Evolutionary conservation across 1,140 invertebrate species (phyloP).

Genomic region (Drosophila orosa): DNA sequence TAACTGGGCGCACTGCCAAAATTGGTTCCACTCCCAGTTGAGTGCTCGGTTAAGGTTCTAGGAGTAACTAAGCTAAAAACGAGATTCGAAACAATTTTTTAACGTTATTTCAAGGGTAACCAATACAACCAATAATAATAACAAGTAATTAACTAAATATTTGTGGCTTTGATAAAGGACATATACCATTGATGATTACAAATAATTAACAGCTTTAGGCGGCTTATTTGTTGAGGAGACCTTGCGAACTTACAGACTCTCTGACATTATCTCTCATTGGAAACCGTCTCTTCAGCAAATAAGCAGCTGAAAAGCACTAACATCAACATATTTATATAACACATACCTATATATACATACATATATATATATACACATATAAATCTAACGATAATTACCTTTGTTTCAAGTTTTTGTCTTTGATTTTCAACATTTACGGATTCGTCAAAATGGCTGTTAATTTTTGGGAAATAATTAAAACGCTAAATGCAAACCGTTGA

Average conservation of each 20-base stretch:
- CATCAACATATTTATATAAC: slow-evolving; percentile 49
- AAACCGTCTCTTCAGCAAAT: slow-evolving; percentile 10
- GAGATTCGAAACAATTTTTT: slow-evolving; percentile 48
- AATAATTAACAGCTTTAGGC: slow-evolving; percentile 10
- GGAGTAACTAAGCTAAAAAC: slow-evolving; percentile 28
- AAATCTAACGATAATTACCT: slow-evolving; percentile 63
- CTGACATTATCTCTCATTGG: not conserved
- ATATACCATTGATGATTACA: slow-evolving; percentile 33
- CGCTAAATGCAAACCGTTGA: slow-evolving; percentile 60
- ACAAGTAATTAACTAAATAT: slow-evolving; percentile 41
- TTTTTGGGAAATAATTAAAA: slow-evolving; percentile 74
- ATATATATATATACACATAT: slow-evolving; percentile 41
- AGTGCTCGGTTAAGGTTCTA: slow-evolving; percentile 36
- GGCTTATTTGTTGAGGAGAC: slow-evolving; percentile 36
- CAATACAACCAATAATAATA: slow-evolving; percentile 34
- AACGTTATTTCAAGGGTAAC: slow-evolving; percentile 67
- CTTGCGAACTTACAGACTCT: slow-evolving; percentile 2
- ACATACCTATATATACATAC: slow-evolving; percentile 30
- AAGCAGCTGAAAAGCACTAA: slow-evolving; percentile 19
- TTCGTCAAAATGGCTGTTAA: slow-evolving; percentile 84
- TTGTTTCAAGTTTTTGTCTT: slow-evolving; percentile 66
- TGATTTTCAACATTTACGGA: slow-evolving; percentile 76
- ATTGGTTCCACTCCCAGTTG: slow-evolving; percentile 41
- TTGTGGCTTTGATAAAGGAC: slow-evolving; percentile 63
- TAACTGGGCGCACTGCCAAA: slow-evolving; percentile 66